Evolutionary conservation across 2,888 invertebrate species (phyloP).

Genomic region (Spilosoma lubricipeda): DNA sequence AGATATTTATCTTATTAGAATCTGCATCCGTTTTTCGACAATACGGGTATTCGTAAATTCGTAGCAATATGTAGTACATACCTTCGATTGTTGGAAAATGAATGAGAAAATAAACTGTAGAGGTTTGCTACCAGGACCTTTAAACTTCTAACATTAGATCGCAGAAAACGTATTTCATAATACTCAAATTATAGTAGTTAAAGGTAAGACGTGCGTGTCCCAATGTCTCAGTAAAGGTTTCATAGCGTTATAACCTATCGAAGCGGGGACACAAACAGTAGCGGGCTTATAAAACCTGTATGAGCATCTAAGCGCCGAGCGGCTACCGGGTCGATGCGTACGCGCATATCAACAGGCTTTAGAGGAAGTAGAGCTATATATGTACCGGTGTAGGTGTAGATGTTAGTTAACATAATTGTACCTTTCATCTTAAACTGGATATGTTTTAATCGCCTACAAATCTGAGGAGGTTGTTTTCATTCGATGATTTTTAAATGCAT

Average conservation of each 20-base stretch:
- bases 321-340: slow-evolving; percentile 28
- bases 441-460: not conserved
- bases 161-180: not conserved
- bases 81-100: no score
- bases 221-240: slow-evolving; percentile 5
- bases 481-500: not conserved
- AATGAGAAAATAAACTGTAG: not conserved
- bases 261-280: slow-evolving; percentile 14
- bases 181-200: not conserved
- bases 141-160: not conserved
- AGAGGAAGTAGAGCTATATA: slow-evolving; percentile 4
- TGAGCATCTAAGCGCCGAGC: not conserved
- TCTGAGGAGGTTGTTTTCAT: not conserved
- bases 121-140: not conserved
- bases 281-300: slow-evolving; percentile 14
- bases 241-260: slow-evolving; percentile 4
- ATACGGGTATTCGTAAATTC: not conserved
- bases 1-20: not conserved
- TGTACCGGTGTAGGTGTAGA: not conserved
- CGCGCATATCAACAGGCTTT: slow-evolving; percentile 14
- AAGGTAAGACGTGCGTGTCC: no score
- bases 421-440: not conserved
- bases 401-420: not conserved
- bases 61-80: no score
- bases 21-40: not conserved